phyloP scores from a whole-genome alignment of 2,888 invertebrate genomes.

The Scaptodrosophila latifasciaeformis region DNA sequence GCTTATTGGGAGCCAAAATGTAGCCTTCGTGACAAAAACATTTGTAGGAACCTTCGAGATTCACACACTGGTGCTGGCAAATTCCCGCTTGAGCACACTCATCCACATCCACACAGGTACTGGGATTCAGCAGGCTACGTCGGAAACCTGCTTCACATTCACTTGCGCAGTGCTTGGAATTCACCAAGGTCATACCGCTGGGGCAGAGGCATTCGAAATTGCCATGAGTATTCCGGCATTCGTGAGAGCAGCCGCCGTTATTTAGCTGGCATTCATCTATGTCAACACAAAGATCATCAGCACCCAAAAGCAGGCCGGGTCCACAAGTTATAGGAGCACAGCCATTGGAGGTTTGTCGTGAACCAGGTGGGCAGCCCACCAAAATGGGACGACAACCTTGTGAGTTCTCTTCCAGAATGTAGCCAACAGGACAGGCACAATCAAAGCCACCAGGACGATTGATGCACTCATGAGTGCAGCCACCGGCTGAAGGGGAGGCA shows the following conservation, averaged over 20 bases:
- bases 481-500: conserved; percentile 51
- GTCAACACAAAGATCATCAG: conserved; percentile 75
- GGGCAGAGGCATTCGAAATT: conserved; percentile 77
- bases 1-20: conserved; percentile 69
- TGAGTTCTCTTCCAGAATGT: conserved; percentile 67
- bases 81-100: conserved; percentile 77
- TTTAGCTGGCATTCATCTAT: conserved; percentile 76
- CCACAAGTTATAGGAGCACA: conserved; percentile 73
- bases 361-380: conserved; percentile 70
- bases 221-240: conserved; percentile 75
- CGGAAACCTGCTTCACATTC: conserved; percentile 75
- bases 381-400: conserved; percentile 59
- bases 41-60: conserved; percentile 76
- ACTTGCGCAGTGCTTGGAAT: conserved; percentile 69
- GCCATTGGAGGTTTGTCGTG: conserved; percentile 37
- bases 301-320: conserved; percentile 70
- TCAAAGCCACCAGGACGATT: conserved; percentile 77
- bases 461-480: conserved; percentile 77
- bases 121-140: conserved; percentile 56
- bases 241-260: conserved; percentile 73
- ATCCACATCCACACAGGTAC: conserved; percentile 76
- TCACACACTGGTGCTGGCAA: conserved; percentile 77
- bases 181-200: conserved; percentile 76
- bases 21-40: conserved; percentile 81
- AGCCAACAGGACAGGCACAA: conserved; percentile 78